A percentile compares a stretch with the other conserved stretches of the same genome.
These are phyloP conservation scores for Thymelicus sylvestris DNA, from an alignment of 2,888 invertebrate genomes.

Conservation along the genomic window DNA sequence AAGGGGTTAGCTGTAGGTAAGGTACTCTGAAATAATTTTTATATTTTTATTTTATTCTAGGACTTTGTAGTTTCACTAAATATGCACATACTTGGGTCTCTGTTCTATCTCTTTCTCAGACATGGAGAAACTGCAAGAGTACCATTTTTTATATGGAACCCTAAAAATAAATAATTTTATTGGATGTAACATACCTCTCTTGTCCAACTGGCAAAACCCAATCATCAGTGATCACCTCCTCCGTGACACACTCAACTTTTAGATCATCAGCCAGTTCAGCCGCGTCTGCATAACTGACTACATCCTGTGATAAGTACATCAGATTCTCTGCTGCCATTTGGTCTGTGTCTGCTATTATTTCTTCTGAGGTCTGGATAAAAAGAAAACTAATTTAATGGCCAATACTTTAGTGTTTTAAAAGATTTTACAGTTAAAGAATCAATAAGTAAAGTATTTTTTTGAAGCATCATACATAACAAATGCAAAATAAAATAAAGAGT, in stretches of 20 bases:
- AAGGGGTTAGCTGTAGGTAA: no score
- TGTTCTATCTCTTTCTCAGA: no score
- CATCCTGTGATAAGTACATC: slow-evolving; percentile 86
- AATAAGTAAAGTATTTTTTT: no score
- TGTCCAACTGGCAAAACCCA: slow-evolving; percentile 91
- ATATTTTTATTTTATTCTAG: no score
- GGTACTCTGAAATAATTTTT: no score
- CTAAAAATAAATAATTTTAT: background rate
- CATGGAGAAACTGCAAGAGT: no score
- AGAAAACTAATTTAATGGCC: slow-evolving; percentile 16
- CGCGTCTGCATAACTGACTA: slow-evolving; percentile 71
- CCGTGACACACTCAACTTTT: slow-evolving; percentile 87
- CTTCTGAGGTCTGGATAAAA: slow-evolving; percentile 60
- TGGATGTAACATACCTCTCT: slow-evolving; percentile 81
- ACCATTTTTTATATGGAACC: no score
- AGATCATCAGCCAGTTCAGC: slow-evolving; percentile 71
- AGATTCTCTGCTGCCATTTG: slow-evolving; percentile 87
- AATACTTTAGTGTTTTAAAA: background rate
- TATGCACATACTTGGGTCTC: no score
- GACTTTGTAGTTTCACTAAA: no score
- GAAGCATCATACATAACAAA: no score
- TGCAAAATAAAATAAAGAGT: no score
- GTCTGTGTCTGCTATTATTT: slow-evolving; percentile 77
- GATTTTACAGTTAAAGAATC: no score
- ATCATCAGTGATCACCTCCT: slow-evolving; percentile 92